Percentiles rank a stretch among this genome's conserved stretches.
Evolutionary conservation across 2,797 vertebrate species (phyloP).

Genomic region (Adrianichthys oophorus): DNA sequence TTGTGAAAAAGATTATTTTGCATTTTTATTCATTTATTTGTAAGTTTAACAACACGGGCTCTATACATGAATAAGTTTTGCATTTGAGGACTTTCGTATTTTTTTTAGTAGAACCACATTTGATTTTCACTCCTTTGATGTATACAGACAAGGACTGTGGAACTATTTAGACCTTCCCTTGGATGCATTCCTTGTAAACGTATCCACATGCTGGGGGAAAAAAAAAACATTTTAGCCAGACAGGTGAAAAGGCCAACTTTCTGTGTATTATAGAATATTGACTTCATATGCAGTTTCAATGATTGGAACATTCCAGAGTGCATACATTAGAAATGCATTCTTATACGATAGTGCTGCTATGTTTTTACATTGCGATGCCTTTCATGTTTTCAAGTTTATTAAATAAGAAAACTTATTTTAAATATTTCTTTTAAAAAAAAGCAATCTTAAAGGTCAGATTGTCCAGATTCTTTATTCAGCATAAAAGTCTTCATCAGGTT

Average conservation of each 20-base stretch:
- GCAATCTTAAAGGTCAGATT: not conserved
- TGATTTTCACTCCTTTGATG: not conserved
- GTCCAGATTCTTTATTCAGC: not conserved
- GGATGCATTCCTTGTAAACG: slow-evolving; percentile 37
- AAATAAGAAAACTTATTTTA: not conserved
- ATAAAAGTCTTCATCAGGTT: not conserved
- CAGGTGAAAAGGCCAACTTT: slow-evolving; percentile 33
- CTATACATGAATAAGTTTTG: not conserved
- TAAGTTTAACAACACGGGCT: too few species aligned
- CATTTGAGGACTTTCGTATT: not conserved
- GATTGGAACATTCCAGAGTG: slow-evolving; percentile 49
- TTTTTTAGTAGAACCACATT: not conserved
- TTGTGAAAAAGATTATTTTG: too few species aligned
- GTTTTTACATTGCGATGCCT: too few species aligned
- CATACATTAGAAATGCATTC: slow-evolving; percentile 24
- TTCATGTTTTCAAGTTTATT: not conserved
- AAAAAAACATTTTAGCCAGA: slow-evolving; percentile 50
- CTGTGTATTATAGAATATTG: slow-evolving; percentile 31
- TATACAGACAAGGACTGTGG: not conserved
- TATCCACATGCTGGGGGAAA: slow-evolving; percentile 40
- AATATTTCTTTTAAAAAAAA: not conserved
- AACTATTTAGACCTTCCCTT: not conserved
- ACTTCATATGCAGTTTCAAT: slow-evolving; percentile 45
- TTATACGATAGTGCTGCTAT: too few species aligned
- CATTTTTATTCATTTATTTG: too few species aligned